Evolutionary conservation across 2,113 vertebrate genomes (phyloP), one percentile per base, ranked within the genome.

Genomic region (Blennius ocellaris): DNA sequence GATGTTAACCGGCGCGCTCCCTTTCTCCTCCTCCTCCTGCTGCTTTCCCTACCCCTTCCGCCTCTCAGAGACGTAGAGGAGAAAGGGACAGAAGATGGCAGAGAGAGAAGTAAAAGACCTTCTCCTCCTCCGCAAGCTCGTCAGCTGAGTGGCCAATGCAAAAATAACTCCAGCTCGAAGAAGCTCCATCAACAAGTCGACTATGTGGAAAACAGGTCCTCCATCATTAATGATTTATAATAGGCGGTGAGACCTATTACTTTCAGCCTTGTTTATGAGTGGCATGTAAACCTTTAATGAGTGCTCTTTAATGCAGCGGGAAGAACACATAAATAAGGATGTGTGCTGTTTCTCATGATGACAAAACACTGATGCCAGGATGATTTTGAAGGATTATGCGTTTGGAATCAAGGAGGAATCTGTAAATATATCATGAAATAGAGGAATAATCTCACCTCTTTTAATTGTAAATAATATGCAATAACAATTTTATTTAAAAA

Each of bases 11-110:
- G 9, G 50, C 53, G 47, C 15, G 5, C 49, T 21, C 70, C 57
- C 54, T 79, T 63, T 68, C 21, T 30, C 54, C 44, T 58, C 7
- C 14, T 48, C 39, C 37, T 57, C 21, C 21, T 63, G 64, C 21
- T 30, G 54, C 44, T 58, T 6, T 7, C n/a, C 21, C 16, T 57
- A n/a, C 7, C 14, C 15, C 39, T 17, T 57, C 21, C 69, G 58
- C 68, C 37, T 61, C 39, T 60, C 59, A 1, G 37, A 74, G 73
- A 86, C 61, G 62, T 48, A 64, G 64, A 80, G 66, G 71, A 81
- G 78, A 73, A 80, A 80, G 51, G 73, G 76, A 87, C 67, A 79
- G 81, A 83, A 80, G 78, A 89, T 77, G 76, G 83, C 80, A 79
- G 75, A 69, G 69, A 73, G 64, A 60, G 77, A 74, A 87, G 73